Evolutionary conservation across 2,113 vertebrate species (phyloP).

Genomic region (Manacus vitellinus): DNA sequence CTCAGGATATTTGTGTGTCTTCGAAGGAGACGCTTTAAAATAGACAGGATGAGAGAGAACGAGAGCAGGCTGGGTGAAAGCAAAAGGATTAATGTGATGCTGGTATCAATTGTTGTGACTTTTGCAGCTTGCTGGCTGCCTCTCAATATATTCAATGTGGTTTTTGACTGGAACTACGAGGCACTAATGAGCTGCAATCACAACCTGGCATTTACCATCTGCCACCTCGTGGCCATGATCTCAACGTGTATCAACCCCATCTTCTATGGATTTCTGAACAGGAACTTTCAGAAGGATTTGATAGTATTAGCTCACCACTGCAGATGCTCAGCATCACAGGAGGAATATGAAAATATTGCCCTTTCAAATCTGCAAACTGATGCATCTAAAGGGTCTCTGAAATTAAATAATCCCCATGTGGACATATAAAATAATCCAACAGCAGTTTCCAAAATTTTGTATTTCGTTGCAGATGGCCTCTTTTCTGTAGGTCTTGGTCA

Average conservation of each 20-base stretch:
- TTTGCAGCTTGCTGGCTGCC: conserved; percentile 78
- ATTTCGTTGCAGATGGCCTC: background rate
- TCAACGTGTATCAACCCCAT: conserved; percentile 79
- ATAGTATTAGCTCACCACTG: conserved; percentile 58
- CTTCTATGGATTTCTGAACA: conserved; percentile 81
- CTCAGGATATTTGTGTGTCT: conserved; percentile 73
- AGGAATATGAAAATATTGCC: conserved; percentile 75
- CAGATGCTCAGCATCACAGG: conserved; percentile 52
- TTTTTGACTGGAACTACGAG: conserved; percentile 79
- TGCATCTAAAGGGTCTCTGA: conserved; percentile 70
- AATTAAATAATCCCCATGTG: conserved; percentile 20
- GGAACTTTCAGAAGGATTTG: conserved; percentile 80
- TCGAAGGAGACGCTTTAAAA: conserved; percentile 54
- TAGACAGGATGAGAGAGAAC: conserved; percentile 61
- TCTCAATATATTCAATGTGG: conserved; percentile 76
- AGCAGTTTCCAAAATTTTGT: background rate
- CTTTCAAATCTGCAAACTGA: conserved; percentile 71
- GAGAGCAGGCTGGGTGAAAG: conserved; percentile 64
- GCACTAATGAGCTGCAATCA: conserved; percentile 75
- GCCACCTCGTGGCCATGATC: conserved; percentile 77
- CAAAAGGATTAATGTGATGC: conserved; percentile 72
- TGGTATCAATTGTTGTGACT: conserved; percentile 73
- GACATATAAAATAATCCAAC: conserved; percentile 57
- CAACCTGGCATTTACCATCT: conserved; percentile 72
- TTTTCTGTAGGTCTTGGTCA: background rate